phyloP scores from a whole-genome alignment of 2,797 vertebrate genomes.

The Phrynocephalus guinanensis region DNA sequence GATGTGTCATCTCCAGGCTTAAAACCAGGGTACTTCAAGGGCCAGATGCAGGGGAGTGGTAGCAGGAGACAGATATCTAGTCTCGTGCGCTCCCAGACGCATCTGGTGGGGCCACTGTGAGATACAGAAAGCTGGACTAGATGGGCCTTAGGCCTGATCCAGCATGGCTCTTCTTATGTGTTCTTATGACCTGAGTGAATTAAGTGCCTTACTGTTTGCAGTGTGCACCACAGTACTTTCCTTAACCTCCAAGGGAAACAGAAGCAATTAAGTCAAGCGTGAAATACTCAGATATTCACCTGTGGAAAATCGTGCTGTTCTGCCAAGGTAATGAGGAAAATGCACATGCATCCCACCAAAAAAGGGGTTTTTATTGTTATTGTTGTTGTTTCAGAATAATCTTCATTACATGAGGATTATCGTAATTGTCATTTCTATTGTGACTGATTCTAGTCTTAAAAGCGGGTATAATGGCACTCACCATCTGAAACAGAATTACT shows the following conservation, averaged over 20 bases:
- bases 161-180: too few species aligned
- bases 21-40: too few species aligned
- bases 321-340: slow-evolving; percentile 44
- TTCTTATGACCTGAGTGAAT: too few species aligned
- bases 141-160: too few species aligned
- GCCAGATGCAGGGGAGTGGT: too few species aligned
- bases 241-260: slow-evolving; percentile 18
- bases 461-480: slow-evolving; percentile 65
- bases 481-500: slow-evolving; percentile 66
- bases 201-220: too few species aligned
- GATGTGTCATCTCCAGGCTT: too few species aligned
- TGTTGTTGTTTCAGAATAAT: slow-evolving; percentile 69
- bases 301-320: slow-evolving; percentile 34
- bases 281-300: slow-evolving; percentile 42
- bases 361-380: not conserved
- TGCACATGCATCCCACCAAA: slow-evolving; percentile 42
- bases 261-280: not conserved
- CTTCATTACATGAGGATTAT: slow-evolving; percentile 63
- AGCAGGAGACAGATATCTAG: too few species aligned
- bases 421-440: slow-evolving; percentile 72
- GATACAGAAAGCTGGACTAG: too few species aligned
- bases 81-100: too few species aligned
- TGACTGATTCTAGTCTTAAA: slow-evolving; percentile 72
- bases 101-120: too few species aligned
- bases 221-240: not conserved